Percentiles rank a stretch among this genome's conserved stretches.
phyloP scores from a whole-genome alignment of 2,113 vertebrate species.

The Corythornis cristatus region DNA sequence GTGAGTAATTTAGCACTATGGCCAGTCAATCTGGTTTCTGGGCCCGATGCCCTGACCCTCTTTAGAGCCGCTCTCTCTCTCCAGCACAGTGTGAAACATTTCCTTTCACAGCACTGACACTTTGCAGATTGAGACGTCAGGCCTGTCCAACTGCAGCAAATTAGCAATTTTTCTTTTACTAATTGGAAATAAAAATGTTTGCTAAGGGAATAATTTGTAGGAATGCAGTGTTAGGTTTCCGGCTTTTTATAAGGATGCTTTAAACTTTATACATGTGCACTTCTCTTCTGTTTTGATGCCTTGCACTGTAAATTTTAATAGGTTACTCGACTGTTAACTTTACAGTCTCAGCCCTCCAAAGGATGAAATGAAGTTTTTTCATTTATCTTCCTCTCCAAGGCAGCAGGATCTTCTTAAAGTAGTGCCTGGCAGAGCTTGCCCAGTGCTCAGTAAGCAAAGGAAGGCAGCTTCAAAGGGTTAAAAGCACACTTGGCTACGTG shows the following conservation, averaged over 20 bases:
- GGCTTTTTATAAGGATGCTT: constrained; percentile 56
- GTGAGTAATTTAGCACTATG: constrained; percentile 86
- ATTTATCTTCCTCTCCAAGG: constrained; percentile 26
- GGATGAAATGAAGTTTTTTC: constrained; percentile 50
- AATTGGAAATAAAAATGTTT: constrained; percentile 97
- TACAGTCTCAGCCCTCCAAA: constrained; percentile 31
- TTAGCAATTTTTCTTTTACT: constrained; percentile 93
- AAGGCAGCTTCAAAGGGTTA: background rate
- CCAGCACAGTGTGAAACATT: constrained; percentile 82
- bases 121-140: constrained; percentile 96
- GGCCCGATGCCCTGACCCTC: constrained; percentile 86
- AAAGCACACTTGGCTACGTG: background rate
- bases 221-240: constrained; percentile 74
- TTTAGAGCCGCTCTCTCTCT: constrained; percentile 79
- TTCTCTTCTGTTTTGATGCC: constrained; percentile 53
- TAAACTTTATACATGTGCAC: constrained; percentile 33
- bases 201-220: constrained; percentile 78
- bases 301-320: constrained; percentile 43
- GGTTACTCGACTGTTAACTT: constrained; percentile 62
- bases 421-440: background rate
- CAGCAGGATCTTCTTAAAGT: constrained; percentile 4
- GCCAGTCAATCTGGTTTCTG: constrained; percentile 93
- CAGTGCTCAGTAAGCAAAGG: background rate
- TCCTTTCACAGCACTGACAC: constrained; percentile 91
- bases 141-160: constrained; percentile 87